Conservation (phyloP, 2,797 vertebrate species). For the Anguilla pacifica region DNA sequence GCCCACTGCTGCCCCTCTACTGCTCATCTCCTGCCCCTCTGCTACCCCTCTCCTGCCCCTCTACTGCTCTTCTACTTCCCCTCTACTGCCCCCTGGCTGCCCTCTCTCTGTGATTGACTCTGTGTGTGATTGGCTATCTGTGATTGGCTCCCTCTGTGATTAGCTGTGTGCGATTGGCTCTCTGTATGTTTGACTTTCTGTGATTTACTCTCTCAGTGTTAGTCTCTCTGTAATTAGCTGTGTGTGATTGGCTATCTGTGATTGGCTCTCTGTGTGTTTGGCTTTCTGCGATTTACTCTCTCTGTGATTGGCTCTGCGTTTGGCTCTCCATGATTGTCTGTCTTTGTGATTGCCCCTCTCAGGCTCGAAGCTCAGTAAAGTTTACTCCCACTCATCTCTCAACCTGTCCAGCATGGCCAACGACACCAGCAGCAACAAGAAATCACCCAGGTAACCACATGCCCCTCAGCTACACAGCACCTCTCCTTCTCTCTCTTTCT, state of each 20-base stretch:
- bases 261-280: not conserved
- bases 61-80: not conserved
- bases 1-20: too few species aligned
- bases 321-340: not conserved
- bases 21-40: not conserved
- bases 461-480: not conserved
- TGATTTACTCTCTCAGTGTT: not conserved
- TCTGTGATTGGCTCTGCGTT: not conserved
- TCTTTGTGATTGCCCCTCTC: not conserved
- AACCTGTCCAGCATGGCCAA: constrained; percentile 76
- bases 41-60: not conserved
- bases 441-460: constrained; percentile 59
- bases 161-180: not conserved
- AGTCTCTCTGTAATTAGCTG: not conserved
- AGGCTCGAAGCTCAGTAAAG: constrained; percentile 75
- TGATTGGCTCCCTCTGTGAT: not conserved
- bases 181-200: not conserved
- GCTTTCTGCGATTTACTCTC: not conserved
- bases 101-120: not conserved
- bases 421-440: constrained; percentile 66
- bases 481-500: not conserved
- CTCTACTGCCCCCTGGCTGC: not conserved
- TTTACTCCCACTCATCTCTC: constrained; percentile 83
- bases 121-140: too few species aligned
- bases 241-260: not conserved